Evolutionary conservation across 2,888 invertebrate species (phyloP), one percentile per base, ranked within the genome.

Genomic region (Drosophila mimetica): DNA sequence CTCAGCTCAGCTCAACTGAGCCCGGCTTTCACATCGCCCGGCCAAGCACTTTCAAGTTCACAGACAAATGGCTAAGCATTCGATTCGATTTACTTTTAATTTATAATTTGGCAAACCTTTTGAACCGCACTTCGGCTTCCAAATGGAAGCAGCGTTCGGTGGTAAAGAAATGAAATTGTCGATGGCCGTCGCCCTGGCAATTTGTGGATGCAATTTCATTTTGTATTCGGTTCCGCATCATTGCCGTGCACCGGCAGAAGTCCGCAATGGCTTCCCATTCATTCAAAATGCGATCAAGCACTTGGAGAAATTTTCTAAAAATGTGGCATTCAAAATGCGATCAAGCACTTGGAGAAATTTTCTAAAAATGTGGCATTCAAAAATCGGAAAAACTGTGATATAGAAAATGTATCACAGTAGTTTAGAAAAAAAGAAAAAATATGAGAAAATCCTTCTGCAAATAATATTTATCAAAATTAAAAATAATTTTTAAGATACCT

Each of bases 71-170:
- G 74, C 65, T 59, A 74, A 65, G 85, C 86, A 85, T 78, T 85
- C 85, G 75, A 80, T 86, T 88, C 86, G 88, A 86, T 84, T 88
- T 86, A 88, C 88, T 88, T 86, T 86, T 86, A 88, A 86, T 86
- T 86, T 88, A 88, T 86, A 86, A 86, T 88, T 88, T 86, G 74
- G 59, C 59, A 76, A 82, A 86, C 86, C 86, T 86, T 80, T 86
- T 86, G 88, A 88, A 84, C 84, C 18, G 52, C 51, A 44, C 34
- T 18, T 70, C 70, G 71, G 42, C 57, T 63, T 74, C 74, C 77
- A 77, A 69, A 70, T 69, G 70, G 69, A 73, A 73, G 73, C 67
- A 39, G 46, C 41, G n/a, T 13, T 39, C 44, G 9, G 16, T 44
- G 36, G 22, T 37, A 79, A 76, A 86, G 84, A 81, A 84, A 86